These are phyloP conservation scores for Diarsia rubi DNA, from an alignment of 2,888 invertebrate species.

Conservation along the genomic window DNA sequence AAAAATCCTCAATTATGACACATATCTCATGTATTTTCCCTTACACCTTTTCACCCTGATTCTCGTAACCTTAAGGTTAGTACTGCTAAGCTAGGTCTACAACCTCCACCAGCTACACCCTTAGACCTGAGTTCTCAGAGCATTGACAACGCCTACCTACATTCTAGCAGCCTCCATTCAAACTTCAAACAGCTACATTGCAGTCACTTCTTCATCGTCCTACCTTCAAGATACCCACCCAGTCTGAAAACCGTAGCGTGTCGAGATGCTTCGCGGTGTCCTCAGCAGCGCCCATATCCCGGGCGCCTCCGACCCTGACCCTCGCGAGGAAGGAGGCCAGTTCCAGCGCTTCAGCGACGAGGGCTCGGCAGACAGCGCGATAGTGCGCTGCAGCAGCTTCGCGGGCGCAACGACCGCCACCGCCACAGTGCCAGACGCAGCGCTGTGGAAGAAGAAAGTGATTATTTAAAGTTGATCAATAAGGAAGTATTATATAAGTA, in stretches of 20 bases:
- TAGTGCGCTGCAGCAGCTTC: conserved; percentile 95
- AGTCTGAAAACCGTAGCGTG: conserved; percentile 96
- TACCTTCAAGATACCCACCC: conserved; percentile 92
- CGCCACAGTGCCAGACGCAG: conserved; percentile 88
- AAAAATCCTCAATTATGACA: background rate
- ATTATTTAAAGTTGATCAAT: background rate
- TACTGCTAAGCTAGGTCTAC: background rate
- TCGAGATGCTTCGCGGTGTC: conserved; percentile 94
- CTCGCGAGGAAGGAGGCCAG: conserved; percentile 97
- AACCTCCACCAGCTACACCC: background rate
- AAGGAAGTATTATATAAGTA: background rate
- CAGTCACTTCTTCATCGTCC: conserved; percentile 20
- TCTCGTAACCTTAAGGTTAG: background rate
- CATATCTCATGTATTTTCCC: background rate
- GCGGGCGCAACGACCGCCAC: conserved; percentile 84
- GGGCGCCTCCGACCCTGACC: conserved; percentile 93
- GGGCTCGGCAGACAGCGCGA: conserved; percentile 97
- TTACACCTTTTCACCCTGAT: background rate
- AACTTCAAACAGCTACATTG: conserved; percentile 18
- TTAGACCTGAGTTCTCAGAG: background rate
- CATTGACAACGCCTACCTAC: background rate
- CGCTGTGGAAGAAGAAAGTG: conserved; percentile 74
- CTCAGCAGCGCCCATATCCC: conserved; percentile 92
- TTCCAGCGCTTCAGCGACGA: conserved; percentile 97
- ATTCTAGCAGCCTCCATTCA: conserved; percentile 1